Percentiles rank a stretch among this genome's conserved stretches.
Conservation (phyloP, 2,888 invertebrate species). For the Rotaria macrura region DNA sequence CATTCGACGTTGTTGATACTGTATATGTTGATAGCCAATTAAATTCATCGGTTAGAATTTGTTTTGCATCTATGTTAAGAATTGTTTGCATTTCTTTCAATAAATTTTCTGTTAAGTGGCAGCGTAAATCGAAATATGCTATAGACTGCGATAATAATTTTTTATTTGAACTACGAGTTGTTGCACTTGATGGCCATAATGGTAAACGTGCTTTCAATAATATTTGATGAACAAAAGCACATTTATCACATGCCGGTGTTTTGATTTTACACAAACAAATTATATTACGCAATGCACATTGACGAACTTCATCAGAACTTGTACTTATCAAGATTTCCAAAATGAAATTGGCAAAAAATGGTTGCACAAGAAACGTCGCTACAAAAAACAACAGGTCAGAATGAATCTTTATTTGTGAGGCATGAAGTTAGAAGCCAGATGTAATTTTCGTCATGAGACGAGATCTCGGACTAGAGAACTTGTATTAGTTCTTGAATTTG, state of each 20-base stretch:
- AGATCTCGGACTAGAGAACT: too few species aligned
- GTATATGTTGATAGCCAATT: constrained; percentile 52
- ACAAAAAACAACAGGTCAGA: constrained; percentile 34
- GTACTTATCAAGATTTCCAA: constrained; percentile 51
- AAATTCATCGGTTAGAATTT: constrained; percentile 52
- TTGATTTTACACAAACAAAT: not conserved
- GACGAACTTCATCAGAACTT: constrained; percentile 15
- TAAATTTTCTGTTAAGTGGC: constrained; percentile 46
- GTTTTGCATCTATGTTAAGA: constrained; percentile 43
- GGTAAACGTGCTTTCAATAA: constrained; percentile 26
- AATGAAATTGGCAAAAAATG: constrained; percentile 51
- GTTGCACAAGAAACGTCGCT: constrained; percentile 49
- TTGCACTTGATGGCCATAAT: constrained; percentile 26
- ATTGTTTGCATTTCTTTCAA: constrained; percentile 43
- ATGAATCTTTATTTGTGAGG: too few species aligned
- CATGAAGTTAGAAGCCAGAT: too few species aligned
- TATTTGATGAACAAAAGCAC: not conserved
- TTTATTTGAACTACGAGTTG: constrained; percentile 36
- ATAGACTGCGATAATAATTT: constrained; percentile 49
- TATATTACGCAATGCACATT: constrained; percentile 20
- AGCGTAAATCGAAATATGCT: constrained; percentile 52
- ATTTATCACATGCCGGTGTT: not conserved
- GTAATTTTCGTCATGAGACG: too few species aligned
- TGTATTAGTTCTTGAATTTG: too few species aligned
- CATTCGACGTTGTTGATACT: constrained; percentile 38